Evolutionary conservation across 2,888 invertebrate species (phyloP).

Genomic region (Sepioteuthis lessoniana): DNA sequence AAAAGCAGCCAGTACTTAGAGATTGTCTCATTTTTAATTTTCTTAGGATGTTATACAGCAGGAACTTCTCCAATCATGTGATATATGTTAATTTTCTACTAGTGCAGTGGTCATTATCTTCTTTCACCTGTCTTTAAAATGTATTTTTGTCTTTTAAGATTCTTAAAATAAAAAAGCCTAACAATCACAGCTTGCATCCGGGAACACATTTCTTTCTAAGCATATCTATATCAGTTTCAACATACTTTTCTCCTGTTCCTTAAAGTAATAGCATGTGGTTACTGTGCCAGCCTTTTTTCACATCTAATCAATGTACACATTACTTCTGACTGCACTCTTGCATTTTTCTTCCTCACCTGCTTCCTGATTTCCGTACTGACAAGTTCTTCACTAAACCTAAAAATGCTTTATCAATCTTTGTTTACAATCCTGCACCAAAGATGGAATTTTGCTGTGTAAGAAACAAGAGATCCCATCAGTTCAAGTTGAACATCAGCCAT

Average conservation of each 20-base stretch:
- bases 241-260: neutral
- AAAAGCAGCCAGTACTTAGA: too few relatives aligned
- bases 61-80: too few relatives aligned
- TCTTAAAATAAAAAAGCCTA: neutral
- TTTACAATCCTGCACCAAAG: neutral
- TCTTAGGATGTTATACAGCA: too few relatives aligned
- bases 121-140: too few relatives aligned
- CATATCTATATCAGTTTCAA: conserved; percentile 33
- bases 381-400: neutral
- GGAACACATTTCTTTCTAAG: conserved; percentile 18
- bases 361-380: neutral
- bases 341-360: conserved; percentile 1
- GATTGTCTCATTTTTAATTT: too few relatives aligned
- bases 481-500: neutral
- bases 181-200: neutral
- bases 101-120: too few relatives aligned
- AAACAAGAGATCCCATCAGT: neutral
- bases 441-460: conserved; percentile 11
- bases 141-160: too few relatives aligned
- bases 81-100: too few relatives aligned
- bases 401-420: neutral
- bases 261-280: neutral
- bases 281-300: neutral
- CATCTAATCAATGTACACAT: neutral
- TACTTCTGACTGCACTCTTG: neutral